Evolutionary conservation across 37 sponge, comb jelly and placozoan species (phyloP).

Genomic region (Diacarnus erythraeanus): DNA sequence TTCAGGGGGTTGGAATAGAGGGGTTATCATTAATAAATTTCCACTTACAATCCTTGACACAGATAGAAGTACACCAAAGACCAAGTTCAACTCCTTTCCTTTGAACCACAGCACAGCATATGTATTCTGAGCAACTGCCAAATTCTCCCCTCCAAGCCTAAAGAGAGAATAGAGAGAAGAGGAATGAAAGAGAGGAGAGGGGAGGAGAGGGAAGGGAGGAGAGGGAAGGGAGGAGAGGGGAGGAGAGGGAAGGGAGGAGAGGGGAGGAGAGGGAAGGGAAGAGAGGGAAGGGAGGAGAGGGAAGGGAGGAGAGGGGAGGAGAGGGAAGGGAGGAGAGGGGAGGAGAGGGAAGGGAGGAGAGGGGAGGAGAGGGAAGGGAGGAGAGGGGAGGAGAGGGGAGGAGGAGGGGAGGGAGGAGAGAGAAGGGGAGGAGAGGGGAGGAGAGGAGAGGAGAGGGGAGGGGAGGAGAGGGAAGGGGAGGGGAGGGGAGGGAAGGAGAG

Average conservation of each 20-base stretch:
- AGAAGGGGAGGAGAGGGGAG: not conserved
- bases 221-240: no score
- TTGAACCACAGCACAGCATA: constrained; percentile 98
- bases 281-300: not conserved
- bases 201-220: not conserved
- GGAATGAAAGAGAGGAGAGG: not conserved
- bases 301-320: not conserved
- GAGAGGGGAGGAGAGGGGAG: no score
- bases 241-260: no score
- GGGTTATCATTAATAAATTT: no score
- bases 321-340: not conserved
- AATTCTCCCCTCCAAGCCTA: constrained; percentile 94
- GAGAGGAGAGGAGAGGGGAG: not conserved
- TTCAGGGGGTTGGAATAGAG: no score
- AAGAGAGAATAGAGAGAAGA: not conserved
- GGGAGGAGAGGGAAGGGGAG: not conserved
- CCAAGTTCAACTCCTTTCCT: constrained; percentile 96
- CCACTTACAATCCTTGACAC: constrained; percentile 89
- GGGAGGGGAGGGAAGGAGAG: not conserved
- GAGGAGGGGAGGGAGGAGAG: no score
- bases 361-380: not conserved
- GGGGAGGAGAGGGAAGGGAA: no score
- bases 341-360: not conserved
- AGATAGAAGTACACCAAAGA: constrained; percentile 93
- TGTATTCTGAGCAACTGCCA: constrained; percentile 95